phyloP scores from a whole-genome alignment of 2,888 invertebrate genomes.

The Hyppa rectilinea region DNA sequence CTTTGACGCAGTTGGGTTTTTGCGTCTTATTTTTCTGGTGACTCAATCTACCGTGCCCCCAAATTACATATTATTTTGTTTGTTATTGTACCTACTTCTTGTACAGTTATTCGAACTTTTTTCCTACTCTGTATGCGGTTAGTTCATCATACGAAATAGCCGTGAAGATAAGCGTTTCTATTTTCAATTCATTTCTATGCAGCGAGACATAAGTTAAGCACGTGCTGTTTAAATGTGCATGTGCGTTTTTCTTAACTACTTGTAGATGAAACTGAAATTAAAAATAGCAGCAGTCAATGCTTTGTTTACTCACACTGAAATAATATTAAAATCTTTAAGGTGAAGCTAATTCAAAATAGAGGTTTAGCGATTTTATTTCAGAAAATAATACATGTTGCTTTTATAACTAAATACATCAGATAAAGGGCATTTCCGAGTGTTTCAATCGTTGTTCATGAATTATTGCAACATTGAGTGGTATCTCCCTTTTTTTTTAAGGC shows the following conservation, averaged over 20 bases:
- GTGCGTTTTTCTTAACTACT: not conserved
- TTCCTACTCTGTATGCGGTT: not conserved
- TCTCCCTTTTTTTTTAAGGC: too few relatives aligned
- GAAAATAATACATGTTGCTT: too few relatives aligned
- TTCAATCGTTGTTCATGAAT: too few relatives aligned
- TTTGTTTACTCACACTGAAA: too few relatives aligned
- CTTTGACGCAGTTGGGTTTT: not conserved
- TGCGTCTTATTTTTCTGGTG: not conserved
- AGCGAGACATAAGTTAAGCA: conserved; percentile 14
- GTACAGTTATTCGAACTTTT: not conserved
- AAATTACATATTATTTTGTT: not conserved
- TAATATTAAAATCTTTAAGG: too few relatives aligned
- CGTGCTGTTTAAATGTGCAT: conserved; percentile 15
- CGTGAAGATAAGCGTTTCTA: conserved; percentile 54
- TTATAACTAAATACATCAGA: too few relatives aligned
- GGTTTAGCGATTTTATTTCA: too few relatives aligned
- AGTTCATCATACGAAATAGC: conserved; percentile 30
- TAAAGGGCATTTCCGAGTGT: too few relatives aligned
- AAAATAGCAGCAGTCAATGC: not conserved
- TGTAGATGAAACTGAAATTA: not conserved
- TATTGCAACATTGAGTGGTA: too few relatives aligned
- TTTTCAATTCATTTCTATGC: conserved; percentile 18
- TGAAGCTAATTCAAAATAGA: too few relatives aligned
- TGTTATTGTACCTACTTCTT: not conserved
- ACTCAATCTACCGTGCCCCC: not conserved